phyloP scores from a whole-genome alignment of 2,888 invertebrate species.

The Petrophora chlorosata region DNA sequence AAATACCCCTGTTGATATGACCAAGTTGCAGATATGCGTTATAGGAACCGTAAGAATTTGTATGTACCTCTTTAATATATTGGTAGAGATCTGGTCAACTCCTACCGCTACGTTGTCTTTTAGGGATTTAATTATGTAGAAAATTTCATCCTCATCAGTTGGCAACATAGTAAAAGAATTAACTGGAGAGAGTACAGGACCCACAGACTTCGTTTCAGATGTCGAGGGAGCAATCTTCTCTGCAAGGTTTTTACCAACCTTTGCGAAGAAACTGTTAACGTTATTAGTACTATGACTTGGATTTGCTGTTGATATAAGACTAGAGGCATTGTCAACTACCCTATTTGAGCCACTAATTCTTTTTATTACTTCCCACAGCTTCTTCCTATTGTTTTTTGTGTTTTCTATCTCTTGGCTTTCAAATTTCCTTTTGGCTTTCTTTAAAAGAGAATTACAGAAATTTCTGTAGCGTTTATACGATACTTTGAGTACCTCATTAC shows the following conservation, averaged over 20 bases:
- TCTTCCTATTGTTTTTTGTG: too few species aligned
- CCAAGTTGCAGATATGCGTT: background rate
- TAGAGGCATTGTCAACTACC: background rate
- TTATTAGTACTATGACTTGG: too few species aligned
- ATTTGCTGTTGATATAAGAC: background rate
- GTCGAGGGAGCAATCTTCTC: too few species aligned
- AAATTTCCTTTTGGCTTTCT: too few species aligned
- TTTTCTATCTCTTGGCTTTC: too few species aligned
- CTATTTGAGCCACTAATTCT: background rate
- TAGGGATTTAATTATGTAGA: background rate
- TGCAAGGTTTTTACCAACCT: too few species aligned
- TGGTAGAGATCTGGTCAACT: constrained; percentile 1
- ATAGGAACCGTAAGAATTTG: background rate
- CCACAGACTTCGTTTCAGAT: too few species aligned
- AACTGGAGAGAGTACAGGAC: too few species aligned
- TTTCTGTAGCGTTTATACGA: too few species aligned
- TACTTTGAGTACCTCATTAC: too few species aligned
- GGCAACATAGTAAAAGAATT: background rate
- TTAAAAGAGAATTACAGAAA: too few species aligned
- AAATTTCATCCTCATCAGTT: background rate
- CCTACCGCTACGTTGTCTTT: background rate
- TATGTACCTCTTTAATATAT: background rate
- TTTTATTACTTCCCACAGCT: background rate
- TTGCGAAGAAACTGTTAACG: too few species aligned
- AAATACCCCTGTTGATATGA: constrained; percentile 16